Base-by-base conservation (phyloP, 2,888 invertebrate genomes). In the Iselma pallidipennis region DNA sequence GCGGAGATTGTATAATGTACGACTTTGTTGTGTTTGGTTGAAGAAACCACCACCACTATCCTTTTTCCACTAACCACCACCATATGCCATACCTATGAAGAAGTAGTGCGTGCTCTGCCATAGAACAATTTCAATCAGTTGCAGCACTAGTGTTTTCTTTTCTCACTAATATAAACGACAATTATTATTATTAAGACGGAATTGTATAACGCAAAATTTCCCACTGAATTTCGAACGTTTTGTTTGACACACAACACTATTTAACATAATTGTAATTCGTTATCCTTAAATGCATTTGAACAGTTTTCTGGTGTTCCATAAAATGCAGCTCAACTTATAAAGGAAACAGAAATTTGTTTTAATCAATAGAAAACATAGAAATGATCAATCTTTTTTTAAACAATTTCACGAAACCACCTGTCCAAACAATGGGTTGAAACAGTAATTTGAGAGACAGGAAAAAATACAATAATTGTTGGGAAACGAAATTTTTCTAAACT, bases 1-100 rank as follows among this genome's bases (percentile, higher is more conserved):
- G 70, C 62, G 62, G 69, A 61, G 69, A 66, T 56, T 64, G 67
- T 61, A 66, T 66, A 66, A 64, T 66, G 55, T 65, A 57, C 51
- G 60, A 54, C 55, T 33, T 31, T 50, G 50, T 57, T 26, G n/a
- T 21, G 42, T 49, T 37, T 55, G 55, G 21, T 42, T 31, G 3
- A 10, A 31, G 12, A 31, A 31, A 10, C 31, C 16, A n/a, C n/a
- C n/a, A n/a, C n/a, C n/a, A n/a, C 14, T 14, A 14, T 1, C 16
- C 31, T 21, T 16, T 37, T 45, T 33, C 31, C 14, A n/a, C n/a
- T n/a, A n/a, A n/a, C 14, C 51, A 55, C 10, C 4, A 37, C 12
- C 23, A 7, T 12, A 12, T 12, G 23, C 12, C 12, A 9, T n/a
- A n/a, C n/a, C n/a, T n/a, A n/a, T 26, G 49, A 19, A 49, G 21